Conservation (phyloP, 2,797 vertebrate species). For the Chelonia mydas region DNA sequence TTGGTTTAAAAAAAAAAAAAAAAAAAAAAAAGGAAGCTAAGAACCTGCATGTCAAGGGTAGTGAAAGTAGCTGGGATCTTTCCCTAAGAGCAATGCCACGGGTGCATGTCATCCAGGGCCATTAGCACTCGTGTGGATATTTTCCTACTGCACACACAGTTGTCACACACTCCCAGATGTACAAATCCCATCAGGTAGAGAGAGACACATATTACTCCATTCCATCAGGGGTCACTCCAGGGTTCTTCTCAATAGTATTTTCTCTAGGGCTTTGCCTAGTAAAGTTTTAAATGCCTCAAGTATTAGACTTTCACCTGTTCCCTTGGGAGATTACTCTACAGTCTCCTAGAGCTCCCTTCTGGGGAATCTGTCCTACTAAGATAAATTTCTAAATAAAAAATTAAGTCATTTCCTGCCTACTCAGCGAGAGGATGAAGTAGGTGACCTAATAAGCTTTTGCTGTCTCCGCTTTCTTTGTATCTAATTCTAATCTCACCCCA, state of each 20-base stretch:
- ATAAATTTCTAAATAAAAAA: slow-evolving; percentile 72
- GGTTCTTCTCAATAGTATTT: neutral
- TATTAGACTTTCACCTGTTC: neutral
- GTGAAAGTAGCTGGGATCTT: neutral
- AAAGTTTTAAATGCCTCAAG: neutral
- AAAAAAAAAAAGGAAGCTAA: neutral
- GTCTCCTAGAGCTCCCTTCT: neutral
- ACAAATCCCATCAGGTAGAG: neutral
- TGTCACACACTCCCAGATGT: neutral
- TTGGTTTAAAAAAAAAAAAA: fast-evolving
- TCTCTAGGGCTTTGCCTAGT: neutral
- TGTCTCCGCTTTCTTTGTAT: slow-evolving; percentile 43
- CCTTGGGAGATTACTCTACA: neutral
- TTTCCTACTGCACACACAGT: fast-evolving
- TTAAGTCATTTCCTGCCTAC: slow-evolving; percentile 73
- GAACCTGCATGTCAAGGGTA: fast-evolving
- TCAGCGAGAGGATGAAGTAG: slow-evolving; percentile 57
- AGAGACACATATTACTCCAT: neutral
- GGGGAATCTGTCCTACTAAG: slow-evolving; percentile 54
- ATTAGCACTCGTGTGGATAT: neutral
- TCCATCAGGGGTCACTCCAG: neutral
- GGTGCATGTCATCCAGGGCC: fast-evolving
- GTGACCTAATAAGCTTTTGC: slow-evolving; percentile 63
- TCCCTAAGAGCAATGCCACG: neutral
- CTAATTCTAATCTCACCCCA: slow-evolving; percentile 4